Base-by-base conservation (phyloP, 2,888 invertebrate species). In the Cordylochernes scorpioides region DNA sequence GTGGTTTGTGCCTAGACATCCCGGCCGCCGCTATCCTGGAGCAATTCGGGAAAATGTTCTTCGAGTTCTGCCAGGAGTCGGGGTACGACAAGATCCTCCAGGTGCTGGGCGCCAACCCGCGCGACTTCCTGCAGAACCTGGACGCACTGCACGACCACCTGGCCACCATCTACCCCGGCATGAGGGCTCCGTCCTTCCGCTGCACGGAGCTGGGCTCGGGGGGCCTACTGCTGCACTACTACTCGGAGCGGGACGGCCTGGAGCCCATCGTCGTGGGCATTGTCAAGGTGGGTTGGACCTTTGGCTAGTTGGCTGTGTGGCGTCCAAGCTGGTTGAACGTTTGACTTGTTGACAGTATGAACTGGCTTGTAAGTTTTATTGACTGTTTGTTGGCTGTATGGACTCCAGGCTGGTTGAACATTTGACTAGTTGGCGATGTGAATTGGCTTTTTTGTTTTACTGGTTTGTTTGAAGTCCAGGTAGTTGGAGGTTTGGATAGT, bases 231-330 rank as follows among this genome's bases (percentile, higher is more conserved):
- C 63, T 94, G 13, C 91, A 94, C 52, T 91, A 91, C 57, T 91
- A 91, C 54, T 86, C 88, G 0, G 84, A 86, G 44, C 65, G 88
- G 39, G 77, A 80, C 3, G 82, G 84, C 4, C 59, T 91, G 42
- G 84, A 91, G 51, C 73, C 82, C 46, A 88, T 91, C 48, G 88
- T 91, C 36, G 88, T 84, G 49, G 91, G 91, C 16, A 86, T 88
- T 42, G 86, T 94, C 3, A 82, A 84, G 68, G 82, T 78, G 57
- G 46, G 44, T 37, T 15, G 10, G 9, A 13, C 14, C 12, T 22
- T 5, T 22, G 6, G 14, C 4, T 28, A 16, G 10, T 12, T 12
- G 10, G 6, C 15, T 35, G 9, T 33, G 8, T 33, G 10, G n/a
- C n/a, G n/a, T n/a, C n/a, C n/a, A n/a, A n/a, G n/a, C n/a, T n/a